These are phyloP conservation scores for Catocala fraxini DNA, from an alignment of 2,888 invertebrate species.

Conservation along the genomic window DNA sequence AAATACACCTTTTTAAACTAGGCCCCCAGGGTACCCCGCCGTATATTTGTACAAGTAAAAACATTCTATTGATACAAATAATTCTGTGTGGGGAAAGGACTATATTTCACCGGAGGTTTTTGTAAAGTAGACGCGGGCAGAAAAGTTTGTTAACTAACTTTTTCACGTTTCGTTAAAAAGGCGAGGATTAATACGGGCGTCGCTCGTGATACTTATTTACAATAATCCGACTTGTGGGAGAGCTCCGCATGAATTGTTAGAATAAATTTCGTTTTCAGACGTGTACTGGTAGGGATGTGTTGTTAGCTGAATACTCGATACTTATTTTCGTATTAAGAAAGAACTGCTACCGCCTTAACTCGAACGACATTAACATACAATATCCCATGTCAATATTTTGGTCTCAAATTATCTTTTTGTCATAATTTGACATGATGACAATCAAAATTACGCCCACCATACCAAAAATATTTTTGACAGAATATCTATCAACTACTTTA, in stretches of 20 bases:
- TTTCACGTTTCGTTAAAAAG: slow-evolving; percentile 83
- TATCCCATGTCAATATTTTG: too few relatives aligned
- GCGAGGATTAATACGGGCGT: slow-evolving; percentile 81
- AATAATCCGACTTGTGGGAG: slow-evolving; percentile 84
- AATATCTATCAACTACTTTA: too few relatives aligned
- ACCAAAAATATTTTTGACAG: too few relatives aligned
- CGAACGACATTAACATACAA: too few relatives aligned
- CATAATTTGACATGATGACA: too few relatives aligned
- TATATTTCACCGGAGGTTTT: slow-evolving; percentile 77
- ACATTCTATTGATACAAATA: slow-evolving; percentile 86
- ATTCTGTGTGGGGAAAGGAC: slow-evolving; percentile 70
- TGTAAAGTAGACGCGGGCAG: slow-evolving; percentile 64
- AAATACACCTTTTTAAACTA: slow-evolving; percentile 84
- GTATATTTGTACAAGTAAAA: slow-evolving; percentile 76
- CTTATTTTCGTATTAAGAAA: slow-evolving; percentile 16
- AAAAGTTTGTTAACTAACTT: slow-evolving; percentile 80
- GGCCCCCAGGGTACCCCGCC: slow-evolving; percentile 65
- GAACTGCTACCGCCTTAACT: too few relatives aligned
- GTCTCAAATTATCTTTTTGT: too few relatives aligned
- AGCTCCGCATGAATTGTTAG: slow-evolving; percentile 75
- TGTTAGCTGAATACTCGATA: slow-evolving; percentile 39
- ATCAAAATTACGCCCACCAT: too few relatives aligned
- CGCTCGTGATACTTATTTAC: slow-evolving; percentile 85
- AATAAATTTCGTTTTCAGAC: slow-evolving; percentile 80
- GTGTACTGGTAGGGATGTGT: slow-evolving; percentile 62